phyloP scores from a whole-genome alignment of 92 coral and sea anemone species.

The Meandrina meandrites region DNA sequence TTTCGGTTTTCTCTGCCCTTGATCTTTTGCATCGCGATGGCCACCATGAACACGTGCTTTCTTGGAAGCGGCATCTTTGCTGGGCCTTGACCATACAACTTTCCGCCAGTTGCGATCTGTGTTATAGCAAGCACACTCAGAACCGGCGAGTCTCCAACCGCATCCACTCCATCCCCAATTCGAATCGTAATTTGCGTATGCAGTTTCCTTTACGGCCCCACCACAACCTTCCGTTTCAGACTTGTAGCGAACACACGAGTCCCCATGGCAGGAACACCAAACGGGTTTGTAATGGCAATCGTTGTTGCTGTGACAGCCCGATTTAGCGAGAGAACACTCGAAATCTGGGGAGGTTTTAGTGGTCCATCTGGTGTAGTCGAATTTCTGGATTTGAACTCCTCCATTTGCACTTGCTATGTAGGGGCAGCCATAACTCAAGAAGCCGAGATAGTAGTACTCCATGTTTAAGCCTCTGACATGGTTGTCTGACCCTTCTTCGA shows the following conservation, averaged over 20 bases:
- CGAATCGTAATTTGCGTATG: not conserved
- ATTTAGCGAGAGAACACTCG: not conserved
- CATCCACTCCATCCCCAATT: slow-evolving; percentile 35
- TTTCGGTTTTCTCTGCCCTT: not conserved
- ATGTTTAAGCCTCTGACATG: not conserved
- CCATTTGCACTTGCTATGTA: not conserved
- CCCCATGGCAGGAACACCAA: not conserved
- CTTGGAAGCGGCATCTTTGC: too few species aligned
- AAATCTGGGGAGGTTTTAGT: not conserved
- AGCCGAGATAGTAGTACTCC: not conserved
- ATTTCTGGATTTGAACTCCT: not conserved
- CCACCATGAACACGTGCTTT: not conserved
- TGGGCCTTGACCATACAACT: too few species aligned
- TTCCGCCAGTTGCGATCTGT: not conserved
- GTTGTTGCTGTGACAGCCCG: not conserved
- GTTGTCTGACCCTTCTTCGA: not conserved
- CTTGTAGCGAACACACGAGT: not conserved
- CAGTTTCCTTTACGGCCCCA: too few species aligned
- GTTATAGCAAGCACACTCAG: slow-evolving; percentile 12
- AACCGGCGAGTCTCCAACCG: slow-evolving; percentile 37
- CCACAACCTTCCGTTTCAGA: not conserved
- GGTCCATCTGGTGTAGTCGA: not conserved
- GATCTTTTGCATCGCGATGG: not conserved
- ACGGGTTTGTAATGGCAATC: not conserved
- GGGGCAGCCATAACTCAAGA: not conserved